Base-by-base conservation (phyloP, 2,113 vertebrate species). In the Butorides virescens region DNA sequence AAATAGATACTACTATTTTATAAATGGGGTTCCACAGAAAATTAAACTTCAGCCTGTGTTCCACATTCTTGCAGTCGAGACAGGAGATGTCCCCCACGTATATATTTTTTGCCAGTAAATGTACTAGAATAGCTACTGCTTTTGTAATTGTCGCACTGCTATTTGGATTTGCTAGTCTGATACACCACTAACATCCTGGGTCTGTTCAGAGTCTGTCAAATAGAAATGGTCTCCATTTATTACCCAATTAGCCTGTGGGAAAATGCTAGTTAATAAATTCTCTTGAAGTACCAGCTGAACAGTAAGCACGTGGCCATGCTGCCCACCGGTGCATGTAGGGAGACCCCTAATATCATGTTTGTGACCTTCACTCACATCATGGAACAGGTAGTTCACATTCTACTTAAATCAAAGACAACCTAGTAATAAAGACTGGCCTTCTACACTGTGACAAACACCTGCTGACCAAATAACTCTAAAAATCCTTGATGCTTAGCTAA, bases 271-370 rank as follows among this genome's bases (percentile, higher is more conserved):
- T 72, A 11, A 44, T 68, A 55, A 67, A 37, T 15, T 56, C 10
- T 59, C 16, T 47, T 34, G 10, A 5, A 36, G 49, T 13, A 30
- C 25, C 73, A 70, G 68, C 29, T 68, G 72, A 66, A 13, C 37
- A 34, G 13, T 0, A 26, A n/a, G 22, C 29, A 23, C 0, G 0
- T 6, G 36, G 46, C 30, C 46, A 9, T 2, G 32, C 50, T 77
- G 55, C 79, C 53, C 67, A 42, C 6, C 2, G 0, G 18, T 10
- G 10, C 10, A 11, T 0, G 7, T 5, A 20, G 10, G 3, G 21
- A 81, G 8, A 9, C 17, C 13, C 29, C 46, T 1, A 4, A 6
- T 37, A 53, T 0, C 46, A 22, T 7, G 30, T 27, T 73, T 17
- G 52, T 15, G 27, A 18, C 83, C 25, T 65, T n/a, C 25, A 49